These are phyloP conservation scores for Globia sparganii DNA, from an alignment of 2,888 invertebrate species.

Conservation along the genomic window DNA sequence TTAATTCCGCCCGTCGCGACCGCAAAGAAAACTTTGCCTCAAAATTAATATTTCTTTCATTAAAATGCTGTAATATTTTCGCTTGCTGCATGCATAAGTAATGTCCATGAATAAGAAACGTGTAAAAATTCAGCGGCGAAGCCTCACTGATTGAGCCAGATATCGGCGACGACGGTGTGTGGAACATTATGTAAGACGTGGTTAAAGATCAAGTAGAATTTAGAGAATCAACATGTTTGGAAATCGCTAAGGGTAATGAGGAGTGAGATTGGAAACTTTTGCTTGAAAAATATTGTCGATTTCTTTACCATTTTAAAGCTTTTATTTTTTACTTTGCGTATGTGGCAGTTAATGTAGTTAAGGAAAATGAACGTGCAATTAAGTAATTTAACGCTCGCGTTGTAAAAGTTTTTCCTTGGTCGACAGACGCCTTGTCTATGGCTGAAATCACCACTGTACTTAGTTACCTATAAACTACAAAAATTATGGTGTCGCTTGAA, in stretches of 20 bases:
- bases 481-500: neutral
- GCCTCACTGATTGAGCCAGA: slow-evolving; percentile 76
- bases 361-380: slow-evolving; percentile 19
- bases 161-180: slow-evolving; percentile 58
- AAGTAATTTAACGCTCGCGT: neutral
- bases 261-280: neutral
- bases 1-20: slow-evolving; percentile 83
- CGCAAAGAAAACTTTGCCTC: slow-evolving; percentile 89
- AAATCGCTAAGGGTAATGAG: slow-evolving; percentile 33
- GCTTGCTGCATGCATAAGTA: slow-evolving; percentile 91
- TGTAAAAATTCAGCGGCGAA: slow-evolving; percentile 82
- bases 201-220: slow-evolving; percentile 29
- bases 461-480: neutral
- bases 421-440: neutral
- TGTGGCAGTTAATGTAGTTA: neutral
- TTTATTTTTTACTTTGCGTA: neutral
- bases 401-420: neutral
- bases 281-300: neutral
- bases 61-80: slow-evolving; percentile 91
- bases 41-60: slow-evolving; percentile 91
- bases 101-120: slow-evolving; percentile 89
- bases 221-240: slow-evolving; percentile 18
- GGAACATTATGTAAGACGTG: slow-evolving; percentile 21
- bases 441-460: neutral
- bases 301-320: neutral